These are phyloP conservation scores for Drosophila hamatofila DNA, from an alignment of 2,888 invertebrate species.

Conservation along the genomic window DNA sequence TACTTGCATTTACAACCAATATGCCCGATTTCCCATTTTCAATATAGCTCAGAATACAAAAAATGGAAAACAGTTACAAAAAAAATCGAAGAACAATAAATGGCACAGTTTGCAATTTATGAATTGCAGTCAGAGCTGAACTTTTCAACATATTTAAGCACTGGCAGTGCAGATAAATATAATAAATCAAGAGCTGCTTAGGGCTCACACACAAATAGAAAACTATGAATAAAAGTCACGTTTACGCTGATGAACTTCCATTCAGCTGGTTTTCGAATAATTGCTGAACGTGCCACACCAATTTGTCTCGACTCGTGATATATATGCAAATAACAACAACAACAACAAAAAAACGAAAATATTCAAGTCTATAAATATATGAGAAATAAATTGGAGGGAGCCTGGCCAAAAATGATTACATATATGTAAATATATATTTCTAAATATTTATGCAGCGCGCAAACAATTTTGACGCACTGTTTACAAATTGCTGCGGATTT, in stretches of 20 bases:
- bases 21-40: fast-evolving
- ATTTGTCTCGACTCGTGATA: slow-evolving; percentile 30
- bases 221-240: slow-evolving; percentile 21
- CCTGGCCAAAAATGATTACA: slow-evolving; percentile 35
- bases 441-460: slow-evolving; percentile 63
- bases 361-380: slow-evolving; percentile 20
- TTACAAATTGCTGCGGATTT: slow-evolving; percentile 64
- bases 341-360: not conserved
- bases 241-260: slow-evolving; percentile 1
- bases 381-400: slow-evolving; percentile 8
- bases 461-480: slow-evolving; percentile 64
- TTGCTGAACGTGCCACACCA: slow-evolving; percentile 36
- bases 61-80: not conserved
- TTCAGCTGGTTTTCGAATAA: slow-evolving; percentile 22
- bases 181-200: slow-evolving; percentile 1
- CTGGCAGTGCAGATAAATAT: not conserved
- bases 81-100: not conserved
- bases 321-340: slow-evolving; percentile 7
- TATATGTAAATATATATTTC: slow-evolving; percentile 44
- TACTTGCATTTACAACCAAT: too few relatives aligned
- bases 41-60: not conserved
- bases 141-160: not conserved
- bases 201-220: not conserved
- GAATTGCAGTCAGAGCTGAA: not conserved
- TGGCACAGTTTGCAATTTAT: not conserved